phyloP scores from a whole-genome alignment of 1,140 invertebrate genomes.

The Macrotrachela quadricornifera region DNA sequence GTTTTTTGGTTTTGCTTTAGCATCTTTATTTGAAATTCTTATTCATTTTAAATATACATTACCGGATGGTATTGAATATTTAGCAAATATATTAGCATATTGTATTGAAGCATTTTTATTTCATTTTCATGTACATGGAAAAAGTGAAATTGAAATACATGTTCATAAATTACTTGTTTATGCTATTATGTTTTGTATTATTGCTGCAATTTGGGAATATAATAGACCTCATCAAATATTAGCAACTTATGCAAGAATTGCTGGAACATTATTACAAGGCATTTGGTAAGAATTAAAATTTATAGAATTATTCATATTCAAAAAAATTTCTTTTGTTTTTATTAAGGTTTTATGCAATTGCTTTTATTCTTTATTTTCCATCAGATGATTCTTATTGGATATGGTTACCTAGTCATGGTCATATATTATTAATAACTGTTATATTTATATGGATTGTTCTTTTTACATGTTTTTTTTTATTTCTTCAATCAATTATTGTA shows the following conservation, averaged over 20 bases:
- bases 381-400: slow-evolving; percentile 10
- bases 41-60: slow-evolving; percentile 22
- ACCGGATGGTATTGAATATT: slow-evolving; percentile 28
- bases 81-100: slow-evolving; percentile 16
- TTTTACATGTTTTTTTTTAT: too few relatives aligned
- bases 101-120: slow-evolving; percentile 30
- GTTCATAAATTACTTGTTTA: slow-evolving; percentile 32
- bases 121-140: slow-evolving; percentile 31
- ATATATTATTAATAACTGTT: slow-evolving; percentile 31
- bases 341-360: slow-evolving; percentile 31
- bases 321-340: too few relatives aligned
- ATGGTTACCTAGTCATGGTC: slow-evolving; percentile 26
- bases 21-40: slow-evolving; percentile 27
- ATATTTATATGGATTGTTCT: slow-evolving; percentile 13
- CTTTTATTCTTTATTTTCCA: slow-evolving; percentile 32
- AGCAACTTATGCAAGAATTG: slow-evolving; percentile 21
- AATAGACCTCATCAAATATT: slow-evolving; percentile 24
- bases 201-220: slow-evolving; percentile 25
- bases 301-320: too few relatives aligned
- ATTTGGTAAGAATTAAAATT: slow-evolving; percentile 24
- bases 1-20: slow-evolving; percentile 33
- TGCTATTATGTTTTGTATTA: slow-evolving; percentile 18
- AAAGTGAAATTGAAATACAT: slow-evolving; percentile 26
- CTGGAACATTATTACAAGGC: slow-evolving; percentile 32
- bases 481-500: too few relatives aligned